Evolutionary conservation across 2,797 vertebrate genomes (phyloP), one percentile per base, ranked within the genome.

Genomic region (Phrynocephalus vlangalii): DNA sequence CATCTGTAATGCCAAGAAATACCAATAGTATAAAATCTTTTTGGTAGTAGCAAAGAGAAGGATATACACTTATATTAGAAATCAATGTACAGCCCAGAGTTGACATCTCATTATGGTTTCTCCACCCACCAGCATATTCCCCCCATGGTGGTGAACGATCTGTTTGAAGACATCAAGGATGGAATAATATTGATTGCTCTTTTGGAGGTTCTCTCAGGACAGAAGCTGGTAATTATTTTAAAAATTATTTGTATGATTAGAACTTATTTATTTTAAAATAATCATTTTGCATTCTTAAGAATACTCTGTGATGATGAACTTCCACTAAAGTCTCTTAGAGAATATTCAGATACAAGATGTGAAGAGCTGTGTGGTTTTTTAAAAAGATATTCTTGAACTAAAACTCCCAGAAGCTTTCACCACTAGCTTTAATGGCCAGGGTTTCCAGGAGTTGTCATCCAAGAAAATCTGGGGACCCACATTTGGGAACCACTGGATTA

Each of bases 91-190:
- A 83, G 71, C n/a, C 1, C 16, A 38, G 11, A 22, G 28, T 30
- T n/a, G 28, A 90, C 6, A 87, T 7, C 77, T 88, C 70, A 75
- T 89, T 86, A 86, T 2, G 10, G 44, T 92, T 91, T 87, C 91
- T 79, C 75, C 89, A 24, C 20, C 73, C 22, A 33, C 92, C 91
- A 99, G 99, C 95, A 94, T 86, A 97, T 97, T 83, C 99, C 98
- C 11, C 98, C 98, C 5, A 94, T 99, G 94, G 94, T 98, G 91
- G 96, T 99, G 89, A 98, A 97, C 26, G 98, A 99, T 90, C 97
- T 99, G 56, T 99, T 99, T 95, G 98, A 99, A 95, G 99, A 99
- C 94, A 98, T 99, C 94, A 99, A 99, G 95, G 99, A 99, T 95
- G 99, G 99, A 1, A 97, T 98, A 89, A 98, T 97, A 96, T 95